phyloP scores from a whole-genome alignment of 1,140 invertebrate species.

The Camponotus pennsylvanicus region DNA sequence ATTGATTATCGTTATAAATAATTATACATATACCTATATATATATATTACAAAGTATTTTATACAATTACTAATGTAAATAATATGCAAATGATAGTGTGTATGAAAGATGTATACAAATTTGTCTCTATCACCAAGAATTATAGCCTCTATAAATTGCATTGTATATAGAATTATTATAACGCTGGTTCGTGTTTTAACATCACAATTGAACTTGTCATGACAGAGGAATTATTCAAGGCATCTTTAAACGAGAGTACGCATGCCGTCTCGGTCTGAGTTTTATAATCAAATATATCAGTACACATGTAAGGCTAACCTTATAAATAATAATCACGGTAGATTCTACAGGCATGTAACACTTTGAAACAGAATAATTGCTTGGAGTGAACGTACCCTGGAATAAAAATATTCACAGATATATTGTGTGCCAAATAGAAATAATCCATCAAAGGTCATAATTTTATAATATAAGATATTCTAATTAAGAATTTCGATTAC shows the following conservation, averaged over 20 bases:
- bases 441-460: slow-evolving; percentile 11
- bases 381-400: slow-evolving; percentile 89
- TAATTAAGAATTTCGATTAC: slow-evolving; percentile 13
- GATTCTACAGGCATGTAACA: slow-evolving; percentile 92
- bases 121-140: slow-evolving; percentile 38
- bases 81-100: slow-evolving; percentile 57
- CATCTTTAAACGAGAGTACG: slow-evolving; percentile 60
- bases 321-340: slow-evolving; percentile 88
- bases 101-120: slow-evolving; percentile 52
- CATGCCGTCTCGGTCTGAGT: slow-evolving; percentile 68
- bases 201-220: slow-evolving; percentile 4
- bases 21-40: not conserved
- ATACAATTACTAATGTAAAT: slow-evolving; percentile 71
- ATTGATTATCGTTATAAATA: slow-evolving; percentile 7
- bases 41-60: slow-evolving; percentile 64
- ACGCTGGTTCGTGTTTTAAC: slow-evolving; percentile 1
- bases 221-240: slow-evolving; percentile 39
- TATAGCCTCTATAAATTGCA: slow-evolving; percentile 32
- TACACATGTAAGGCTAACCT: slow-evolving; percentile 81
- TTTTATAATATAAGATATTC: slow-evolving; percentile 12
- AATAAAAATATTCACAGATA: slow-evolving; percentile 78
- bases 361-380: slow-evolving; percentile 90
- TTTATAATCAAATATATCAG: slow-evolving; percentile 79
- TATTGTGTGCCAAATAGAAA: not conserved
- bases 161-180: slow-evolving; percentile 56